Percentiles rank a stretch among this genome's conserved stretches.
These are phyloP conservation scores for Macrosiphum euphorbiae DNA, from an alignment of 2,888 invertebrate species.

Conservation along the genomic window DNA sequence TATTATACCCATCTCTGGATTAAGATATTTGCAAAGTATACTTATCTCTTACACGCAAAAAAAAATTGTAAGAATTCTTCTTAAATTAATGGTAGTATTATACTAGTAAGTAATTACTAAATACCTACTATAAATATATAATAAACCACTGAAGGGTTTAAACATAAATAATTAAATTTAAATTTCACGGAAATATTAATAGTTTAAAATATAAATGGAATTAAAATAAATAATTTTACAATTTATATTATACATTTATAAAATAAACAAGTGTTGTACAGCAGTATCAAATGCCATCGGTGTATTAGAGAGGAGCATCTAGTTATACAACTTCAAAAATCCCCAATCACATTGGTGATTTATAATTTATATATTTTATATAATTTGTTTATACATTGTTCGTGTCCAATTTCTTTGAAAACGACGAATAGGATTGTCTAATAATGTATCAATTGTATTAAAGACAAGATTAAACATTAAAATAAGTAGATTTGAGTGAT, in stretches of 20 bases:
- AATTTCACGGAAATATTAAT: not conserved
- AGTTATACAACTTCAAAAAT: not conserved
- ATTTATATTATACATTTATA: not conserved
- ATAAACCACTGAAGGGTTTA: not conserved
- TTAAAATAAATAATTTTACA: not conserved
- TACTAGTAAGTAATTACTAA: not conserved
- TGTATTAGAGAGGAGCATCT: not conserved
- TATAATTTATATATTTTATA: too few relatives aligned
- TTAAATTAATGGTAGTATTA: not conserved
- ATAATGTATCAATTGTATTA: not conserved
- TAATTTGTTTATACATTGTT: too few relatives aligned
- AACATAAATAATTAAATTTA: not conserved
- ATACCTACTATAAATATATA: not conserved
- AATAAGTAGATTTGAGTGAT: not conserved
- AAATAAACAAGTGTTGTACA: not conserved
- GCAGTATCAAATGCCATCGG: not conserved
- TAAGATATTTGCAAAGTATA: conserved; percentile 32
- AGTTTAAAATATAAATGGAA: not conserved
- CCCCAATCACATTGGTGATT: not conserved
- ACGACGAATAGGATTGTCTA: not conserved
- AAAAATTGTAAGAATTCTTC: not conserved
- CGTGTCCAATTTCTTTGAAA: too few relatives aligned
- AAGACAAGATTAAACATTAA: not conserved
- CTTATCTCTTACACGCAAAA: not conserved
- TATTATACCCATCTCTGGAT: not conserved